A percentile compares a stretch with the other conserved stretches of the same genome.
Conservation (phyloP, 2,113 vertebrate species). For the Sphyrna mokarran region DNA sequence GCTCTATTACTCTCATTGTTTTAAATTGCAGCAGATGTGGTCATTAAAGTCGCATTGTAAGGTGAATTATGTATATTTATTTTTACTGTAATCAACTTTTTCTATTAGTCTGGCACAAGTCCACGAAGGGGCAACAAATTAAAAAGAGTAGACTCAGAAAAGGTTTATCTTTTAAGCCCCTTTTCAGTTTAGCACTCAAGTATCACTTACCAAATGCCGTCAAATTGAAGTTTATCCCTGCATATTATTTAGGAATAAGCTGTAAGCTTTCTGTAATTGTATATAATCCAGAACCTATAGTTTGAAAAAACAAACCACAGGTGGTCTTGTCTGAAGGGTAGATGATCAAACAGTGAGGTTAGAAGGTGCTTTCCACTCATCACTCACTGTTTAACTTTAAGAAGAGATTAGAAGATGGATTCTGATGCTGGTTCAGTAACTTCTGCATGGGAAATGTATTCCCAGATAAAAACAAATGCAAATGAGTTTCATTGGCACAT, state of each 20-base stretch:
- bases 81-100: conserved; percentile 68
- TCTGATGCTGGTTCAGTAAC: not conserved
- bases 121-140: conserved; percentile 59
- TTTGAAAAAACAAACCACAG: conserved; percentile 44
- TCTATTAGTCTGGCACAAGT: conserved; percentile 65
- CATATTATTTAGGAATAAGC: not conserved
- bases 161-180: conserved; percentile 52
- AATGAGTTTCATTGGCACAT: not conserved
- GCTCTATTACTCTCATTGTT: conserved; percentile 46
- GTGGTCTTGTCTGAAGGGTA: conserved; percentile 39
- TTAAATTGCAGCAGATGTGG: conserved; percentile 69
- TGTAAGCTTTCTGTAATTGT: conserved; percentile 38
- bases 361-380: conserved; percentile 30
- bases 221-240: conserved; percentile 14
- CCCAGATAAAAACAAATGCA: not conserved
- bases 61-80: conserved; percentile 61
- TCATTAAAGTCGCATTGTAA: conserved; percentile 70
- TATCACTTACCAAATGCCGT: conserved; percentile 34
- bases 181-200: conserved; percentile 48
- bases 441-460: not conserved
- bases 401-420: conserved; percentile 36
- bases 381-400: conserved; percentile 41
- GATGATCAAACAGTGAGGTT: conserved; percentile 42
- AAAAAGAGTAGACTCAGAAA: conserved; percentile 42
- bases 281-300: conserved; percentile 20